Evolutionary conservation across 2,113 vertebrate genomes (phyloP), one percentile per base, ranked within the genome.

Genomic region (Nettapus auritus): DNA sequence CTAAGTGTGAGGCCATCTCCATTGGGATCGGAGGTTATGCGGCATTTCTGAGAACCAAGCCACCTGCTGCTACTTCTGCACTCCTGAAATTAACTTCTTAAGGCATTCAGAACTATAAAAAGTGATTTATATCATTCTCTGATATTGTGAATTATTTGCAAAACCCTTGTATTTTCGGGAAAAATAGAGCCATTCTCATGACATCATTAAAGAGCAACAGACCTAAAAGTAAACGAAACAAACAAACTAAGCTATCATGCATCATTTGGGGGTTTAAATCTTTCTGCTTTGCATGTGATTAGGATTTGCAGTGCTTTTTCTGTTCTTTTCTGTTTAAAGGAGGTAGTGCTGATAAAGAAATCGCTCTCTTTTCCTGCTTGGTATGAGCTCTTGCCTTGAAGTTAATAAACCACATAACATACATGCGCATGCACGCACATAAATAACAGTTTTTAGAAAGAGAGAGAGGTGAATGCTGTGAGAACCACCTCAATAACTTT

Each of bases 401-500:
- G 34, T 83, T 83, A 84, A 66, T 38, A 62, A 70, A 23, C 22
- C 19, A 34, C 31, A 10, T 74, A 42, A 31, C 60, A 59, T 88
- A 50, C 36, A 29, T 53, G 36, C 69, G 56, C 13, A 9, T 74
- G 56, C 15, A 9, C 48, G 50, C 33, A 64, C 44, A 66, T 79
- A 79, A 95, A 82, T 48, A 82, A 34, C 34, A 19, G 3, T 66
- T 82, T 82, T 64, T 52, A 46, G 38, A 29, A 53, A 62, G 15
- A 36, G 52, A 71, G 42, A 48, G 29, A 40, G 14, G 46, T 10
- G 28, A 62, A 64, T 79, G 67, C 57, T 82, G 56, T 82, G 76
- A 91, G 88, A 95, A 84, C 62, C 2, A 11, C 83, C 64, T 86
- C 88, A 76, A 11, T 91, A 94, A 84, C 82, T 91, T 92, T 52